Evolutionary conservation across 2,888 invertebrate species (phyloP).

Genomic region (Megastigmus dorsalis): DNA sequence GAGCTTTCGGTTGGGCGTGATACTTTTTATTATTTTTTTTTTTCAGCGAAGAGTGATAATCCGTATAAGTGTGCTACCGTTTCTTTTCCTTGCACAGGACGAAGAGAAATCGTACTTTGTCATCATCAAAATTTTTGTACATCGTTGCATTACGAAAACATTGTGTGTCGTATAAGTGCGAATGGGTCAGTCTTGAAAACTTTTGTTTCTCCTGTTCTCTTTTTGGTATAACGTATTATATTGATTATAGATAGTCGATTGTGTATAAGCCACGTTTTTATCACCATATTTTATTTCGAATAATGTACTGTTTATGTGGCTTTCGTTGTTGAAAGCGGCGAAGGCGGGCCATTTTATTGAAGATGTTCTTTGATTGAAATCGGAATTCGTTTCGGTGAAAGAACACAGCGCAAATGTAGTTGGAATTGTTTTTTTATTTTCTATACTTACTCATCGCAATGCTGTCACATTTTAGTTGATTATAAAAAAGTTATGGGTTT

Average conservation of each 20-base stretch:
- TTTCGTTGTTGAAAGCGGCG: neutral
- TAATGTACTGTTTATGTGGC: neutral
- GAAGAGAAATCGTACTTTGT: slow-evolving; percentile 11
- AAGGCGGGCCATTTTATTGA: neutral
- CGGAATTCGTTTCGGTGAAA: neutral
- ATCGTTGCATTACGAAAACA: neutral
- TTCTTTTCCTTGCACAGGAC: slow-evolving; percentile 17
- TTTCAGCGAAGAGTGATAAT: too few relatives aligned
- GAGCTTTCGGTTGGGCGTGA: neutral
- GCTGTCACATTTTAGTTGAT: slow-evolving; percentile 31
- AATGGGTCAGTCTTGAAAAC: neutral
- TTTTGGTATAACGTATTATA: slow-evolving; percentile 7
- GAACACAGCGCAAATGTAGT: neutral
- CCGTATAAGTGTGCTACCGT: neutral
- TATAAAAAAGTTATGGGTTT: neutral
- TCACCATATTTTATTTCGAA: slow-evolving; percentile 22
- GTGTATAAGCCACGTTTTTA: too few relatives aligned
- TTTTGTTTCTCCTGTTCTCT: neutral
- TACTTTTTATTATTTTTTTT: too few relatives aligned
- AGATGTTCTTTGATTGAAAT: neutral
- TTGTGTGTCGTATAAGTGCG: neutral
- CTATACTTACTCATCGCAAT: slow-evolving; percentile 23
- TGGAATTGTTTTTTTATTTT: slow-evolving; percentile 30
- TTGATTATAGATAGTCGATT: slow-evolving; percentile 3
- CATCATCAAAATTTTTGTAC: slow-evolving; percentile 29